A percentile compares a stretch with the other conserved stretches of the same genome.
Conservation (phyloP, 2,113 vertebrate genomes). For the Conger conger region DNA sequence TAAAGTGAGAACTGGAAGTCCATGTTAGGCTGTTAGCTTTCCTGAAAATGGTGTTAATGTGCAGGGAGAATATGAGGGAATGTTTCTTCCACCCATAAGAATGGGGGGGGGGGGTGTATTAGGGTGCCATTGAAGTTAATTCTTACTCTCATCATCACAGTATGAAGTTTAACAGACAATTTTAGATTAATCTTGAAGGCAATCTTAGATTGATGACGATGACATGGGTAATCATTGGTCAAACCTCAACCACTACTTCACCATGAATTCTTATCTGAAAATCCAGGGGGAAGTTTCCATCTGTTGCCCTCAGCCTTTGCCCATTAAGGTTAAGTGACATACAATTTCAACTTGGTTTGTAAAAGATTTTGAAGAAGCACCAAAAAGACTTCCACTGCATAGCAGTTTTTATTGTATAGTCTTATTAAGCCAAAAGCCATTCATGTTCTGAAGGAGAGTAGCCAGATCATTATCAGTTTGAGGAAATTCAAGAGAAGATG, state of each 20-base stretch:
- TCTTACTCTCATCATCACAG: too few relatives aligned
- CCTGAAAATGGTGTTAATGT: background rate
- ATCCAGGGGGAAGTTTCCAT: background rate
- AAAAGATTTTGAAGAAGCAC: constrained; percentile 3
- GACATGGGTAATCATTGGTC: too few relatives aligned
- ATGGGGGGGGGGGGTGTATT: too few relatives aligned
- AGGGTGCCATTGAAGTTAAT: too few relatives aligned
- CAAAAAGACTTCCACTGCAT: background rate
- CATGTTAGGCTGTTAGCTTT: background rate
- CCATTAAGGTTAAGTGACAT: background rate
- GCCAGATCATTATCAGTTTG: background rate
- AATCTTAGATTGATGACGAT: too few relatives aligned
- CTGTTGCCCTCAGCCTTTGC: background rate
- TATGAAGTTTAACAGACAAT: too few relatives aligned
- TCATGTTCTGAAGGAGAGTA: background rate
- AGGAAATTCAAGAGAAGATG: background rate
- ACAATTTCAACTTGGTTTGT: background rate
- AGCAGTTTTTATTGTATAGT: background rate
- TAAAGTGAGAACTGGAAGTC: background rate
- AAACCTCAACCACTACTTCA: background rate
- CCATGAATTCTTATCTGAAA: background rate
- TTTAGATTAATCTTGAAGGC: too few relatives aligned
- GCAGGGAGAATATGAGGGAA: too few relatives aligned
- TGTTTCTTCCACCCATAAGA: too few relatives aligned
- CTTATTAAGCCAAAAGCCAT: background rate